Base-by-base conservation (phyloP, 2,797 vertebrate genomes). In the Coregonus ussuriensis region DNA sequence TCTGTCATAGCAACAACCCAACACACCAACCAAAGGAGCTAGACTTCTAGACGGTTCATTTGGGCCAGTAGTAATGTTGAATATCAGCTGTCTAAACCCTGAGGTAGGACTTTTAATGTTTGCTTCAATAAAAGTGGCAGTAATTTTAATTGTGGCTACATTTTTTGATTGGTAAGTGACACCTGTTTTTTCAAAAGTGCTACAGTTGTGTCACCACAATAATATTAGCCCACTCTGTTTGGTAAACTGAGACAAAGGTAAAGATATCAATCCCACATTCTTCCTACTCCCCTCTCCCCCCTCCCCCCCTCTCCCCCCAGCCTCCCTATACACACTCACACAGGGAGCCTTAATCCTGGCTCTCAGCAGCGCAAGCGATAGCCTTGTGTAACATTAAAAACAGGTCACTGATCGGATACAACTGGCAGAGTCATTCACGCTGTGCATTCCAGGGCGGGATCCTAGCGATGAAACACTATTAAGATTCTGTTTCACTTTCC, bases 201-300 rank as follows among this genome's bases (percentile, higher is more conserved):
- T 59, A n/a, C 15, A 16, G 15, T 59, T 59, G 85, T 77, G 78
- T 83, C 82, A 81, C 72, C 3, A 31, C 71, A 69, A 88, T 84
- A 91, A 92, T 83, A 62, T 16, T 78, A 90, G 18, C n/a, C 78
- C 2, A 18, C 70, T 85, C 71, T 92, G 87, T 93, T 92, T 91
- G 88, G 86, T 91, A 90, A 91, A 85, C 4, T 77, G 81, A 91
- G 83, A 92, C 91, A 90, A 91, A 90, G 86, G 89, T 91, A 88
- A 92, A 91, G 16, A 59, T 13, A 59, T 18, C 18, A 89, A 91
- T 89, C 89, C 88, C 90, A 80, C 88, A 92, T 91, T 88, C 52
- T 25, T 25, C 25, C 25, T 25, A 25, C 86, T 88, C n/a, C 33
- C 11, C 3, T 18, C 21, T 81, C 51, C 81, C 84, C 79, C 54